These are phyloP conservation scores for Ameiurus melas DNA, from an alignment of 2,113 vertebrate genomes.

Conservation along the genomic window DNA sequence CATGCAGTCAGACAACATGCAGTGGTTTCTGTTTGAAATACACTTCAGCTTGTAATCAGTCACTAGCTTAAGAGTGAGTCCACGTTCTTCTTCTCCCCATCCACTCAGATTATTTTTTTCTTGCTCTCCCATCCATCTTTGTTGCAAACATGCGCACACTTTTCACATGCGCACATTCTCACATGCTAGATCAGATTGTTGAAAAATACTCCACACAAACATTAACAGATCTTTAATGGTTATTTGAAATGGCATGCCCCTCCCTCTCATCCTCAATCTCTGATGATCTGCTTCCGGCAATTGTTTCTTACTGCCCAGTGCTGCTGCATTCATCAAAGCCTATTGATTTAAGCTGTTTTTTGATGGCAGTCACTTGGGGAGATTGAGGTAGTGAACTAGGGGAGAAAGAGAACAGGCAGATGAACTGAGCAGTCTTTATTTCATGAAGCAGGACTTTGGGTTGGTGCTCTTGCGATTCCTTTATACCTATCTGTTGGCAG, in stretches of 20 bases:
- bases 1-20: conserved; percentile 33
- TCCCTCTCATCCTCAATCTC: conserved; percentile 22
- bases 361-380: conserved; percentile 32
- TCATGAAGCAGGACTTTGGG: conserved; percentile 40
- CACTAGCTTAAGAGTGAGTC: conserved; percentile 38
- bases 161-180: neutral
- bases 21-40: conserved; percentile 63
- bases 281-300: conserved; percentile 36
- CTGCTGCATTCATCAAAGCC: conserved; percentile 52
- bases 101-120: neutral
- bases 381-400: conserved; percentile 17
- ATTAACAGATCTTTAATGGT: conserved; percentile 57
- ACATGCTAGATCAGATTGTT: neutral
- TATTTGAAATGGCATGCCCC: conserved; percentile 53
- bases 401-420: conserved; percentile 21
- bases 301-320: conserved; percentile 33
- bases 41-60: conserved; percentile 62
- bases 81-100: neutral
- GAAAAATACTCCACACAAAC: conserved; percentile 29
- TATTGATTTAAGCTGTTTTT: conserved; percentile 58
- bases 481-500: conserved; percentile 52
- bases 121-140: neutral
- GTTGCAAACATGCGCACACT: neutral
- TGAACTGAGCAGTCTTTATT: conserved; percentile 23
- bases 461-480: conserved; percentile 24